Base-by-base conservation (phyloP, 2,797 vertebrate species). In the Alauda arvensis region DNA sequence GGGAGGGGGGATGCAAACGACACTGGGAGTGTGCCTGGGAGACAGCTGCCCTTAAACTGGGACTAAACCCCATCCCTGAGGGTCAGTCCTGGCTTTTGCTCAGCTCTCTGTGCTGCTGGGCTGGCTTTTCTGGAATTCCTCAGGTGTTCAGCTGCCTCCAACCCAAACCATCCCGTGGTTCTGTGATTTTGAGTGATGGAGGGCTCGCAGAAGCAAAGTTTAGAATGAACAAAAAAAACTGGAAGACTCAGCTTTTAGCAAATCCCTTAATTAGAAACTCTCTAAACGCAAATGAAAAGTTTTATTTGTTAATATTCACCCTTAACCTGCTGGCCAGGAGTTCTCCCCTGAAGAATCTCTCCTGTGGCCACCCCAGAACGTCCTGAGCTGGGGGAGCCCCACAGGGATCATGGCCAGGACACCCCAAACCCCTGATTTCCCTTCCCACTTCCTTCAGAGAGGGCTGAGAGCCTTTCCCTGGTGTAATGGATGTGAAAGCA, bases 401-500 rank as follows among this genome's bases (percentile, higher is more conserved):
- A 0, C 61, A 42, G 46, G 34, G 42, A 15, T 25, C 1, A 0
- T 4, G 67, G 45, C 48, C 61, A 61, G 76, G 42, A 24, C 48
- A 37, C 68, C 77, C 84, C 56, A 55, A 37, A 40, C 28, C 62
- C 6, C 40, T 67, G 77, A 18, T 57, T 96, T 91, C 89, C 85
- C 82, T 94, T 88, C 86, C 91, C 89, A 52, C 76, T 89, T 84
- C 92, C 82, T 60, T 83, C n/a, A 62, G 85, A 48, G 76, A 52
- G 94, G 93, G 79, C 72, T 92, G 60, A 71, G 24, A 68, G 78
- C 56, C 92, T 60, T 40, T 83, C 37, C 76, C 74, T 65, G 81
- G 90, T 94, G 91, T 91, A 84, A 91, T 89, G 96, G 92, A 66
- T 55, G 85, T 88, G 65, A 93, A 92, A 95, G 85, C 56, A 88